phyloP scores from a whole-genome alignment of 2,113 vertebrate genomes.

The Dinomys branickii region DNA sequence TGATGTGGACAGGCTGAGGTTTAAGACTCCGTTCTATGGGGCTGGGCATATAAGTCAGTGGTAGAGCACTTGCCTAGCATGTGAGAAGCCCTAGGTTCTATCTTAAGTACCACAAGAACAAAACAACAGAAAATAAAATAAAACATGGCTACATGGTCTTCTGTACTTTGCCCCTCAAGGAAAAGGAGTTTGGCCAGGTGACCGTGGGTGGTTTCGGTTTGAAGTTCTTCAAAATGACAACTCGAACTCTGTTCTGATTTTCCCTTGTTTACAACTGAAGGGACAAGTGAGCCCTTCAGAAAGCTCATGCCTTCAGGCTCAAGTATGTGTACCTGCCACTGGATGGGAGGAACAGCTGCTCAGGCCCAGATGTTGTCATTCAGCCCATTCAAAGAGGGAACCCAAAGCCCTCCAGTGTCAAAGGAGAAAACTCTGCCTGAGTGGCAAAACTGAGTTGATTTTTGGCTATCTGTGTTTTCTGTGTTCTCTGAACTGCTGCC shows the following conservation, averaged over 20 bases:
- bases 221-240: neutral
- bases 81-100: neutral
- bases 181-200: neutral
- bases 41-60: neutral
- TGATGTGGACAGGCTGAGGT: neutral
- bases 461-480: constrained; percentile 4
- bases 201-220: neutral
- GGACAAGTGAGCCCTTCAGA: neutral
- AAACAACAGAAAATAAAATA: neutral
- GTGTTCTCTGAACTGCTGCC: neutral
- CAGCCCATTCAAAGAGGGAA: neutral
- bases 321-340: neutral
- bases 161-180: neutral
- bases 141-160: neutral
- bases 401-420: neutral
- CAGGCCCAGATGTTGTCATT: neutral
- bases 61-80: neutral
- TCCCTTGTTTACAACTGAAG: neutral
- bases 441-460: neutral
- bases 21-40: neutral
- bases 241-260: neutral
- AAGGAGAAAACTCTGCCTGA: neutral
- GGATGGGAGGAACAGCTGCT: neutral
- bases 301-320: neutral
- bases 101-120: neutral